Conservation (phyloP, 2,113 vertebrate species). For the Sula dactylatra region DNA sequence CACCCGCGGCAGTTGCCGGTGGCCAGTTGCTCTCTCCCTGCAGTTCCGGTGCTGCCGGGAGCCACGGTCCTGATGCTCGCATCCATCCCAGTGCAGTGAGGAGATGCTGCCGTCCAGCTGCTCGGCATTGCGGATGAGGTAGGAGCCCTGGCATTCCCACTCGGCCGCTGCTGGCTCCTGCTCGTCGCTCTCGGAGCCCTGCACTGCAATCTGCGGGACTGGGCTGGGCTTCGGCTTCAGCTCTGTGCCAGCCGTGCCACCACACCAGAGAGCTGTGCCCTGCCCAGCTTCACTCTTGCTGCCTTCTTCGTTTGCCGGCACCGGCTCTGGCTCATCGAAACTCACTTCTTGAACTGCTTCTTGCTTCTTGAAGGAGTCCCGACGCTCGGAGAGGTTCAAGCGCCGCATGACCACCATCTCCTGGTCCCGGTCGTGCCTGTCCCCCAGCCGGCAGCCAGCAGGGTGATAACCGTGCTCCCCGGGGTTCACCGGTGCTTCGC, state of each 20-base stretch:
- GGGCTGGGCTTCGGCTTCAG: constrained; percentile 57
- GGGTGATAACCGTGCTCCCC: constrained; percentile 70
- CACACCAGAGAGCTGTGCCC: neutral
- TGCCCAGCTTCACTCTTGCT: neutral
- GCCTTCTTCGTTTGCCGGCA: neutral
- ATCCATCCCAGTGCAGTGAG: neutral
- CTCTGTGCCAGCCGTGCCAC: accelerated
- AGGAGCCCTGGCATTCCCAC: constrained; percentile 78
- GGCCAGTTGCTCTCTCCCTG: neutral
- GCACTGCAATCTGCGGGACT: constrained; percentile 89
- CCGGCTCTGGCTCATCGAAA: constrained; percentile 85
- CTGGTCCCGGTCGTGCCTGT: constrained; percentile 76
- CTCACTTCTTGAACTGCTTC: constrained; percentile 97
- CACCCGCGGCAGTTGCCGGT: neutral
- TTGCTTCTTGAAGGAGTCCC: constrained; percentile 97
- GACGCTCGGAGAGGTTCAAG: constrained; percentile 90
- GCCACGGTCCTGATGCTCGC: neutral
- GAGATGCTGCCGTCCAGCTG: neutral
- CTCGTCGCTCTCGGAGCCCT: constrained; percentile 84
- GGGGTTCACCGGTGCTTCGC: neutral
- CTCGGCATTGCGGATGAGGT: constrained; percentile 31
- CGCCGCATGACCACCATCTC: constrained; percentile 94
- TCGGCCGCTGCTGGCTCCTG: constrained; percentile 17
- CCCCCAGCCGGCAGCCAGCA: constrained; percentile 51
- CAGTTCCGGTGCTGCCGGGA: constrained; percentile 13